Evolutionary conservation across 2,113 vertebrate genomes (phyloP).

Genomic region (Rhadina sibilatrix): DNA sequence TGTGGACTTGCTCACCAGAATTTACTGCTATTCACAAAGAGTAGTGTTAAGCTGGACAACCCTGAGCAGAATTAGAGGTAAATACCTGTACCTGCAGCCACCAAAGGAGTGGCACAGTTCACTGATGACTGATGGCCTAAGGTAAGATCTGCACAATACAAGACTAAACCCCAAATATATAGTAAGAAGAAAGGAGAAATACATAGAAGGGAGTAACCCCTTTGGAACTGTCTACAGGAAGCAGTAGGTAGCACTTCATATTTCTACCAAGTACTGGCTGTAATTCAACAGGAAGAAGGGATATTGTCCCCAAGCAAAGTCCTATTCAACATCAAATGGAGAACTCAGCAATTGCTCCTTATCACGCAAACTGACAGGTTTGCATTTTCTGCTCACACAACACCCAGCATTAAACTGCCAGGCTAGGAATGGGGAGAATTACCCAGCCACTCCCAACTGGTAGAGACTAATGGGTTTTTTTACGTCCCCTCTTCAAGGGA

Average conservation of each 20-base stretch:
- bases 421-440: background rate
- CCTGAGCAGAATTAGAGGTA: background rate
- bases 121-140: background rate
- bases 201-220: background rate
- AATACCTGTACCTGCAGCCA: background rate
- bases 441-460: background rate
- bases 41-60: background rate
- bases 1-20: background rate
- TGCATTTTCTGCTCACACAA: background rate
- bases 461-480: background rate
- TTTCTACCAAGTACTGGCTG: background rate
- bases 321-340: background rate
- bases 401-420: background rate
- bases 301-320: background rate
- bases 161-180: background rate
- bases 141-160: background rate
- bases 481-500: background rate
- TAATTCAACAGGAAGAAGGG: background rate
- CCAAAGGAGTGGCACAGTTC: background rate
- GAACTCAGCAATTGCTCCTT: background rate
- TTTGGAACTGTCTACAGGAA: background rate
- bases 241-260: background rate
- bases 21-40: background rate
- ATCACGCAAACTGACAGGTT: background rate
- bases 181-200: background rate